Evolutionary conservation across 1,140 invertebrate genomes (phyloP), one percentile per base, ranked within the genome.

Genomic region (Brachionus rotundiformis): DNA sequence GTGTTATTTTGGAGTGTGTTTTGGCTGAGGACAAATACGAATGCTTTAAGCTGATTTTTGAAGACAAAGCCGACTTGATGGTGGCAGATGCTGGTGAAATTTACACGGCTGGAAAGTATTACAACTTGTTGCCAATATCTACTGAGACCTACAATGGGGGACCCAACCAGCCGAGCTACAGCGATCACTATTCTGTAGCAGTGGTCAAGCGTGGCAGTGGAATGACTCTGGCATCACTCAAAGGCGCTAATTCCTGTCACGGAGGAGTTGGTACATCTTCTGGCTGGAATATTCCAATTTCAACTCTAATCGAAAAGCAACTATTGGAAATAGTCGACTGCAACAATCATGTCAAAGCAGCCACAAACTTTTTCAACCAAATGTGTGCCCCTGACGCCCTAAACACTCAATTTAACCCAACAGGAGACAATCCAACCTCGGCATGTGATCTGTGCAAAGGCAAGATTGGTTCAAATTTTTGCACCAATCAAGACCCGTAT

Each of bases 311-410:
- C 91, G 90, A 91, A 85, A 87, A 92, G 82, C 93, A 92, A 27
- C 92, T 91, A 36, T 90, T 95, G 88, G 92, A 93, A 85, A 90
- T 95, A 41, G 91, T 93, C 31, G 84, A 90, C 86, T 98, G 96
- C 85, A 98, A 98, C 84, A 97, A 98, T 88, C 93, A 97, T 86
- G 94, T 98, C 0, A 96, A 98, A 87, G 93, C 94, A 3, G 93
- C 94, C 0, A 93, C 93, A 8, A 91, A 92, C 82, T 98, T 92
- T 86, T 98, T 98, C 86, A 92, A 93, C 3, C 90, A 91, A 65
- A 95, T 95, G 68, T 98, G 96, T 89, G 94, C 95, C 19, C 93
- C 95, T 0, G 96, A 96, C 87, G 94, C 94, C 1, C 87, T 98
- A 11, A 91, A 92, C 36, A 92, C 95, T 85, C 93, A 94, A 87